A percentile compares a stretch with the other conserved stretches of the same genome.
These are phyloP conservation scores for Xestia xanthographa DNA, from an alignment of 2,888 invertebrate species.

Conservation along the genomic window DNA sequence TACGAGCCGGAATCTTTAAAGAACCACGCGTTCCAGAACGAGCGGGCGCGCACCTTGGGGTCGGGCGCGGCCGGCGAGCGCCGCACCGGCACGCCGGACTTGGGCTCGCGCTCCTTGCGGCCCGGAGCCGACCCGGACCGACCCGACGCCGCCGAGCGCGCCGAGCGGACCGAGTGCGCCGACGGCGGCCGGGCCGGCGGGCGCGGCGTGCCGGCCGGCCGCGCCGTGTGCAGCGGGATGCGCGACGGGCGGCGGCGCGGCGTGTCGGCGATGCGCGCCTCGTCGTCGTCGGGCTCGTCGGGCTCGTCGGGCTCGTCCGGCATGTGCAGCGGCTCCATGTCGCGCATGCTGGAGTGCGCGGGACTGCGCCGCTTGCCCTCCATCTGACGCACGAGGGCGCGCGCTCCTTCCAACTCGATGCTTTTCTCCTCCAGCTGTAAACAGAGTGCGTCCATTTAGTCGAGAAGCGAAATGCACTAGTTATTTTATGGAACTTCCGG, in stretches of 20 bases:
- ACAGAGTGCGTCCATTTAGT: slow-evolving; percentile 9
- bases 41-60: slow-evolving; percentile 93
- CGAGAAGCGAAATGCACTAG: not conserved
- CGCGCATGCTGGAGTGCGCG: slow-evolving; percentile 83
- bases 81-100: slow-evolving; percentile 73
- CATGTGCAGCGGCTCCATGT: slow-evolving; percentile 85
- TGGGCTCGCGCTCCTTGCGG: slow-evolving; percentile 76
- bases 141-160: slow-evolving; percentile 65
- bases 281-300: slow-evolving; percentile 91
- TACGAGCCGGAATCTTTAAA: slow-evolving; percentile 86
- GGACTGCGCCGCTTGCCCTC: slow-evolving; percentile 85
- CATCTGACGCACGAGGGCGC: slow-evolving; percentile 93
- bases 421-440: slow-evolving; percentile 95
- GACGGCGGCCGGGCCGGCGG: slow-evolving; percentile 71
- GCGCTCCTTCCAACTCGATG: slow-evolving; percentile 95
- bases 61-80: slow-evolving; percentile 84
- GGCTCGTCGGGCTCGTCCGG: slow-evolving; percentile 85
- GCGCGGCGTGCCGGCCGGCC: slow-evolving; percentile 77
- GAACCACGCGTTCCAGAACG: slow-evolving; percentile 92
- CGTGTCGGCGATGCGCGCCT: slow-evolving; percentile 93
- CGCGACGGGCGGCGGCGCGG: slow-evolving; percentile 90
- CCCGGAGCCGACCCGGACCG: slow-evolving; percentile 71
- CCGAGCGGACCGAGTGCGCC: slow-evolving; percentile 77
- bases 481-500: not conserved
- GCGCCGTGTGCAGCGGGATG: slow-evolving; percentile 75